Conservation (phyloP, 2,797 vertebrate genomes). For the Eremophila alpestris region DNA sequence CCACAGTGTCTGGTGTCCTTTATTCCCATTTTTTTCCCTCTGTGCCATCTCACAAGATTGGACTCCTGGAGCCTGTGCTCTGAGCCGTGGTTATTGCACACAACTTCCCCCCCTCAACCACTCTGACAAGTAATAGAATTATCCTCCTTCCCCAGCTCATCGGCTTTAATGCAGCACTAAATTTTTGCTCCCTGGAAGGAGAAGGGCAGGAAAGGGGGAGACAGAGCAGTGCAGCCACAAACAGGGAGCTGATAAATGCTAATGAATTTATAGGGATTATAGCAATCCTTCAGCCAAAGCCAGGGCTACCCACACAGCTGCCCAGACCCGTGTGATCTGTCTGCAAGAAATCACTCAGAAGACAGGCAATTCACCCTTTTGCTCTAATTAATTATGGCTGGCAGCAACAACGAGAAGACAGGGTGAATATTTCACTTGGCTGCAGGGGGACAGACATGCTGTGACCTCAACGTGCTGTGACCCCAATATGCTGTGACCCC, state of each 20-base stretch:
- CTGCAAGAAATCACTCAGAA: neutral
- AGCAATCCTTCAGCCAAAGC: neutral
- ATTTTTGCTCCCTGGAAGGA: neutral
- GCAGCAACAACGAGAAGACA: neutral
- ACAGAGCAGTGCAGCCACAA: neutral
- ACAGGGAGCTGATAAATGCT: conserved; percentile 20
- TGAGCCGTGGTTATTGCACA: neutral
- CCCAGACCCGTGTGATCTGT: neutral
- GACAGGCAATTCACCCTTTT: neutral
- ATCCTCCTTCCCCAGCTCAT: conserved; percentile 31
- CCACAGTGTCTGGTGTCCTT: neutral
- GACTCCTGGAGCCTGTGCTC: neutral
- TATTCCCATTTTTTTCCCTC: fast-evolving
- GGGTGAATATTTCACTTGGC: neutral
- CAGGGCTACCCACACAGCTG: neutral
- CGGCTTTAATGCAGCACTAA: conserved; percentile 12
- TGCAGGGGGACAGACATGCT: neutral
- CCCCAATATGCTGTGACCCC: fast-evolving
- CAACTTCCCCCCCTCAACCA: neutral
- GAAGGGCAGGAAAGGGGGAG: neutral
- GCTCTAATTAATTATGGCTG: neutral
- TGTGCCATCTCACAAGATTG: neutral
- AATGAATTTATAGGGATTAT: conserved; percentile 44
- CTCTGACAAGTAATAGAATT: conserved; percentile 40
- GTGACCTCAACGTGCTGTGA: fast-evolving